Evolutionary conservation across 2,113 vertebrate species (phyloP).

Genomic region (Sinocyclocheilus anophthalmus): DNA sequence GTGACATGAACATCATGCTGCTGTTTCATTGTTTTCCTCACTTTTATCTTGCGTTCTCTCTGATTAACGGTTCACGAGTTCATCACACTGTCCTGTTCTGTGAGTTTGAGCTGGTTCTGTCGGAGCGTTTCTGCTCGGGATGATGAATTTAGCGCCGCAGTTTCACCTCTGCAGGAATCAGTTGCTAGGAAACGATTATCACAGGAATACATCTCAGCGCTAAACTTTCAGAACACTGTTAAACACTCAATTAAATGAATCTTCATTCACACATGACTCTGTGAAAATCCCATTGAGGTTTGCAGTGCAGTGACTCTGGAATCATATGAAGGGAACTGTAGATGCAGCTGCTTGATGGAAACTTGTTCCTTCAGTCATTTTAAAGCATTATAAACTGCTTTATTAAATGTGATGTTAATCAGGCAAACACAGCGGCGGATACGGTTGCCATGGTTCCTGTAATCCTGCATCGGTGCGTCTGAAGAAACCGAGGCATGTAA

Average conservation of each 20-base stretch:
- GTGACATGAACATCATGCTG: too few relatives aligned
- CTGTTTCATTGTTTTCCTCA: too few relatives aligned
- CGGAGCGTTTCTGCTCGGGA: background rate
- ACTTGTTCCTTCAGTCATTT: background rate
- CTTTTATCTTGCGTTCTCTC: too few relatives aligned
- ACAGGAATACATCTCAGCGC: background rate
- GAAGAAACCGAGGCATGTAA: background rate
- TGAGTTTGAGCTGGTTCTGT: background rate
- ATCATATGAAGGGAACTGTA: background rate
- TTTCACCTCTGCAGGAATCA: background rate
- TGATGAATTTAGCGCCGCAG: background rate
- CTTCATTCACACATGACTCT: background rate
- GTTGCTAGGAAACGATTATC: constrained; percentile 44
- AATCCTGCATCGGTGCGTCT: background rate
- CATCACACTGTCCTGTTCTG: background rate
- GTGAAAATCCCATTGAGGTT: background rate
- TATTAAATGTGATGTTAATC: background rate
- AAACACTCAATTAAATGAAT: background rate
- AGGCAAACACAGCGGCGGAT: background rate
- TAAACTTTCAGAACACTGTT: constrained; percentile 10
- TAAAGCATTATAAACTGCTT: background rate
- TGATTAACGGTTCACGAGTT: too few relatives aligned
- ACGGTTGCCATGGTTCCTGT: constrained; percentile 10
- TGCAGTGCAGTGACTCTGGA: background rate
- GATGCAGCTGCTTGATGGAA: background rate